These are phyloP conservation scores for Pseudachorutes palmiensis DNA, from an alignment of 1,140 invertebrate species.

Conservation along the genomic window DNA sequence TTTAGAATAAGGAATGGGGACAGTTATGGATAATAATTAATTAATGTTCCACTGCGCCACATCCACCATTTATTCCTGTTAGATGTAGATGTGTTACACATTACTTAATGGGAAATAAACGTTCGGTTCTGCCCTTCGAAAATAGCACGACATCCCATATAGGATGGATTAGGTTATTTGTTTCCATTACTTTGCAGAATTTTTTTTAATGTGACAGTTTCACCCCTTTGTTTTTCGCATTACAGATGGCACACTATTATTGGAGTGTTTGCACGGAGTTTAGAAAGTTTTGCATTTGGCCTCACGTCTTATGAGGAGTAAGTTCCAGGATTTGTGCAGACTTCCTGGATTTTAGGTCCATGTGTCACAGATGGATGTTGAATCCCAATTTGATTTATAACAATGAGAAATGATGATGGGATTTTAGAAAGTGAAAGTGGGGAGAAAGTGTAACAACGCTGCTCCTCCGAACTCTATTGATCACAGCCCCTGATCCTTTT, in stretches of 20 bases:
- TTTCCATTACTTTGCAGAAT: not conserved
- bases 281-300: no score
- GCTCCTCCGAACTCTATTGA: no score
- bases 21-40: conserved; percentile 10
- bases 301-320: no score
- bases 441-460: not conserved
- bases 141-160: not conserved
- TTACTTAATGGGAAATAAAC: not conserved
- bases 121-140: no score
- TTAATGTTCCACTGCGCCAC: not conserved
- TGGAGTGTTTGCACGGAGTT: no score
- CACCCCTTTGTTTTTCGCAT: not conserved
- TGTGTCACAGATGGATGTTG: not conserved
- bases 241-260: no score
- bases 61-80: not conserved
- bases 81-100: not conserved
- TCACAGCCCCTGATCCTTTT: not conserved
- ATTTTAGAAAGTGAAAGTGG: not conserved
- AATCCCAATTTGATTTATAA: conserved; percentile 5
- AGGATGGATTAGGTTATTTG: not conserved
- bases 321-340: no score
- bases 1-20: not conserved
- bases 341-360: no score
- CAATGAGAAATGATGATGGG: conserved; percentile 9
- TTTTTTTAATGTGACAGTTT: not conserved